Evolutionary conservation across 2,113 vertebrate genomes (phyloP).

Genomic region (Sorex araneus): DNA sequence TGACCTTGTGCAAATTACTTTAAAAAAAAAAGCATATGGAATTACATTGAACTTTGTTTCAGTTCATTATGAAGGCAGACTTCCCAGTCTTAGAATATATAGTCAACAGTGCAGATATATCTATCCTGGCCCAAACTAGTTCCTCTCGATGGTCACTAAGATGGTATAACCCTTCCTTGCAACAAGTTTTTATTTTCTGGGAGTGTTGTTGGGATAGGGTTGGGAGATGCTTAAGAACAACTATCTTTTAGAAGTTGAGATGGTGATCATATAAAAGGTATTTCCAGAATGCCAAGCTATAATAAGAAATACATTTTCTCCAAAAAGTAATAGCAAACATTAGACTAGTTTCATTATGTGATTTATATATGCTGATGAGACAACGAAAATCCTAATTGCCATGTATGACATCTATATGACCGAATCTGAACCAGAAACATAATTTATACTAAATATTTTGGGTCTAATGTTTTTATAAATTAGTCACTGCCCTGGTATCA

Average conservation of each 20-base stretch:
- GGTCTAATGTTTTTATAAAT: slow-evolving; percentile 46
- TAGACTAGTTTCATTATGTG: slow-evolving; percentile 46
- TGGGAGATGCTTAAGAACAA: slow-evolving; percentile 15
- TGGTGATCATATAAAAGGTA: background rate
- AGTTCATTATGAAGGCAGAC: slow-evolving; percentile 39
- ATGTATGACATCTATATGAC: background rate
- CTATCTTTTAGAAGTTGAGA: slow-evolving; percentile 11
- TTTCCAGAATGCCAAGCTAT: slow-evolving; percentile 39
- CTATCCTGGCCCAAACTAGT: slow-evolving; percentile 10
- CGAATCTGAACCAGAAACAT: slow-evolving; percentile 64
- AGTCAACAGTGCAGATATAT: background rate
- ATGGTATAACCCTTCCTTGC: background rate
- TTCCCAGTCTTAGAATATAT: slow-evolving; percentile 28
- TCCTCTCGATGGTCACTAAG: slow-evolving; percentile 28
- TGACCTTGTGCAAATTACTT: slow-evolving; percentile 25
- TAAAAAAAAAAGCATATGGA: slow-evolving; percentile 18
- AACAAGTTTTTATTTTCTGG: slow-evolving; percentile 21
- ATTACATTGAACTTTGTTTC: slow-evolving; percentile 52
- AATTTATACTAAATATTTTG: background rate
- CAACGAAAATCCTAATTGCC: slow-evolving; percentile 33
- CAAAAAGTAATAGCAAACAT: background rate
- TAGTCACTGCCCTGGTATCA: slow-evolving; percentile 47
- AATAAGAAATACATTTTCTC: slow-evolving; percentile 38
- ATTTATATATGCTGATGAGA: slow-evolving; percentile 11
- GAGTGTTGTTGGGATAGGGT: background rate